These are phyloP conservation scores for Teleopsis dalmanni DNA, from an alignment of 1,140 invertebrate species.

Conservation along the genomic window DNA sequence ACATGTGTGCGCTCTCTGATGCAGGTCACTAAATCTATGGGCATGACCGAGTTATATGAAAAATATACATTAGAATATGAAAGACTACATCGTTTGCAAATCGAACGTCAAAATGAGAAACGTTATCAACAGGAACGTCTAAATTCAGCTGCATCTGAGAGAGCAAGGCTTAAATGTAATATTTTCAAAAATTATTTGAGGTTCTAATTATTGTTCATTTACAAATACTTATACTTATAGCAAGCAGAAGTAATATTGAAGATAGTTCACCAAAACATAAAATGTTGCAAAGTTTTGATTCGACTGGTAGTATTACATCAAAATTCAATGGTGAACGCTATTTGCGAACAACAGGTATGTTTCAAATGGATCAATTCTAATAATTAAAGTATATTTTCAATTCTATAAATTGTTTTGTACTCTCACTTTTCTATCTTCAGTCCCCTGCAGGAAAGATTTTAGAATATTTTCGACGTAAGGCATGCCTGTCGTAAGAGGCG, in stretches of 20 bases:
- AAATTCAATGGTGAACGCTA: slow-evolving; percentile 19
- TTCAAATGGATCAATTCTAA: neutral
- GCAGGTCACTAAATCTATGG: slow-evolving; percentile 64
- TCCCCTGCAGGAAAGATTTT: too few relatives aligned
- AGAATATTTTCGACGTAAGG: too few relatives aligned
- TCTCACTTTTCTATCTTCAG: too few relatives aligned
- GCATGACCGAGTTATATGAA: slow-evolving; percentile 55
- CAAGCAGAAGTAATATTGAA: too few relatives aligned
- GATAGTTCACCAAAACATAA: too few relatives aligned
- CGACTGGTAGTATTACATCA: slow-evolving; percentile 6
- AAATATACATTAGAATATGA: slow-evolving; percentile 72
- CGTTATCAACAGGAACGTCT: slow-evolving; percentile 58
- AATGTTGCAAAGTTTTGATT: neutral
- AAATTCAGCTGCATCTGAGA: slow-evolving; percentile 47
- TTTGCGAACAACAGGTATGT: slow-evolving; percentile 2
- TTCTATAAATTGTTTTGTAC: too few relatives aligned
- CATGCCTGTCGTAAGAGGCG: too few relatives aligned
- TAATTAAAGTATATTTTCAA: neutral
- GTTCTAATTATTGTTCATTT: neutral
- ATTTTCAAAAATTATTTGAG: neutral
- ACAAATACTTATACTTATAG: neutral
- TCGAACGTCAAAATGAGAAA: slow-evolving; percentile 50
- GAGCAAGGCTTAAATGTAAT: slow-evolving; percentile 34
- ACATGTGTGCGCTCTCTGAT: slow-evolving; percentile 82
- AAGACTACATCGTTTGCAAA: slow-evolving; percentile 57